These are phyloP conservation scores for Gracilinanus agilis DNA, from an alignment of 2,113 vertebrate species.

Conservation along the genomic window DNA sequence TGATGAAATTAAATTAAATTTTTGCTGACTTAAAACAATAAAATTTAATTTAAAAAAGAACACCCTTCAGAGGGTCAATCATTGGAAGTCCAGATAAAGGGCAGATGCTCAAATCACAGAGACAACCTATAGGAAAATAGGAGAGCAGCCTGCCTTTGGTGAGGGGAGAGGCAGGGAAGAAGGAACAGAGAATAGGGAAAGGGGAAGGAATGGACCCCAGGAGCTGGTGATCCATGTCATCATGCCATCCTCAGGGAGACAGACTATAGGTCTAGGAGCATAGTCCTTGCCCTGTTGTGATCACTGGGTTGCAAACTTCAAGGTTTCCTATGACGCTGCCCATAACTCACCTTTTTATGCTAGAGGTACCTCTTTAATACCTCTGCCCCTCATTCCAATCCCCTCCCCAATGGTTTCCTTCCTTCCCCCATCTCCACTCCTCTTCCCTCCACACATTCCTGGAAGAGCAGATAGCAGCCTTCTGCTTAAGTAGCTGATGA, in stretches of 20 bases:
- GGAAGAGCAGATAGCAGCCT: neutral
- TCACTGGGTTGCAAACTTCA: neutral
- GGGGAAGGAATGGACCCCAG: neutral
- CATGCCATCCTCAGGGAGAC: neutral
- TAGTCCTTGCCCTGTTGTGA: neutral
- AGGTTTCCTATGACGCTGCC: neutral
- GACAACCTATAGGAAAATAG: neutral
- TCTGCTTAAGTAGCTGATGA: neutral
- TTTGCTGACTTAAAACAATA: neutral
- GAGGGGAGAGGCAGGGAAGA: neutral
- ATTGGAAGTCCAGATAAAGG: neutral
- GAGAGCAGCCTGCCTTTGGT: neutral
- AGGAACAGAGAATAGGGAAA: neutral
- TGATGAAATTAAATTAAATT: neutral
- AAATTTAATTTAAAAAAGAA: neutral
- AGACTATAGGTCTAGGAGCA: neutral
- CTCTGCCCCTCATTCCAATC: neutral
- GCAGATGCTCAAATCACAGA: neutral
- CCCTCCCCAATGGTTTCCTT: too few species aligned
- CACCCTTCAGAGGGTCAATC: neutral
- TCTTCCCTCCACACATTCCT: neutral
- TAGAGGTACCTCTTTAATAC: neutral
- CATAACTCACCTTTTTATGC: neutral
- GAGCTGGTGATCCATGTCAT: neutral
- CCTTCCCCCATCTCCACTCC: neutral